Conservation (phyloP, 2,888 invertebrate species). For the Stenotaenia linearis region DNA sequence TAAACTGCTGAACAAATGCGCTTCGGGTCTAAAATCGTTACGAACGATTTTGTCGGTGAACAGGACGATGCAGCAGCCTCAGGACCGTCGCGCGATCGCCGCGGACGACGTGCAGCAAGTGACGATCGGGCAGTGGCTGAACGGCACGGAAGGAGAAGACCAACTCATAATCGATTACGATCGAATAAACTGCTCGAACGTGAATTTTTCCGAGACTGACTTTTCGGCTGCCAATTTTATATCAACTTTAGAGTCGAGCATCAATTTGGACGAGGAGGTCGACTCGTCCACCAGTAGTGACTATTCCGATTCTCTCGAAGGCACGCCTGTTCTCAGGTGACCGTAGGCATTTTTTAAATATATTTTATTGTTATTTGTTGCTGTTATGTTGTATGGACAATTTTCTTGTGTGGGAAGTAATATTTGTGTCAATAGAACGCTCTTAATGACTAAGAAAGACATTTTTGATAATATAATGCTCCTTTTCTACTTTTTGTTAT, state of each 20-base stretch:
- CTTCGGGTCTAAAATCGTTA: background rate
- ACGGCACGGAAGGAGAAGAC: background rate
- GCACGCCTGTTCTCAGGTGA: constrained; percentile 26
- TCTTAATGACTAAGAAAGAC: too few relatives aligned
- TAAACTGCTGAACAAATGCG: constrained; percentile 53
- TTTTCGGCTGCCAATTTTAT: background rate
- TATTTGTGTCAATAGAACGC: too few relatives aligned
- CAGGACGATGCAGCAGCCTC: background rate
- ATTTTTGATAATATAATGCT: too few relatives aligned
- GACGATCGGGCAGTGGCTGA: constrained; percentile 11
- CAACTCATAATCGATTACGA: background rate
- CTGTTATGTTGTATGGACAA: background rate
- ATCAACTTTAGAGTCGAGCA: constrained; percentile 21
- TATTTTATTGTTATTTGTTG: background rate
- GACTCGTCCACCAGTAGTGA: constrained; percentile 30
- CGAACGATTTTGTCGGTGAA: background rate
- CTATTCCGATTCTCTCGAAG: constrained; percentile 30
- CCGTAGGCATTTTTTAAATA: background rate
- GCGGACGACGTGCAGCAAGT: background rate
- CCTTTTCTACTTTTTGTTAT: too few relatives aligned
- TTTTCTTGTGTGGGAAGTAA: too few relatives aligned
- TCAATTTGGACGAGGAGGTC: constrained; percentile 14
- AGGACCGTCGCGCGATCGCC: background rate
- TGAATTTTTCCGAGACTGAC: background rate
- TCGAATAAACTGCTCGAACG: background rate